These are phyloP conservation scores for Hypena proboscidalis DNA, from an alignment of 2,888 invertebrate genomes.

Conservation along the genomic window DNA sequence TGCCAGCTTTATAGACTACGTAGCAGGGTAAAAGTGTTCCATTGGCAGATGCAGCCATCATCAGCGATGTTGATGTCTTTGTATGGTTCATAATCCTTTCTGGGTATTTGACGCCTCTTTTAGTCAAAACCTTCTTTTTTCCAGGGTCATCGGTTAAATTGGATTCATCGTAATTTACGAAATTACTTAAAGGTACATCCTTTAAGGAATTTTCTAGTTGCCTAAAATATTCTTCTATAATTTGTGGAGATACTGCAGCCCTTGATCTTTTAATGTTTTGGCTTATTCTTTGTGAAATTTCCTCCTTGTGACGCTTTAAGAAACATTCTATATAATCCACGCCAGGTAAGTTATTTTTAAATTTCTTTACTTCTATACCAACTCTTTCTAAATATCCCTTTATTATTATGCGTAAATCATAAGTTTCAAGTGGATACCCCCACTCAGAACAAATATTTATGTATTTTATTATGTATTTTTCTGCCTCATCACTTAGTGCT, in stretches of 20 bases:
- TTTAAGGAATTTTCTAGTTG: slow-evolving; percentile 24
- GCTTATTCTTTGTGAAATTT: slow-evolving; percentile 25
- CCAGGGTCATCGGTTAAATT: slow-evolving; percentile 36
- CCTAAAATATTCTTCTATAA: slow-evolving; percentile 28
- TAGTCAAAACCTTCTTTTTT: slow-evolving; percentile 37
- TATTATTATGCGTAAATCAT: slow-evolving; percentile 27
- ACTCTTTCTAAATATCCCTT: slow-evolving; percentile 33
- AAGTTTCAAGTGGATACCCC: slow-evolving; percentile 35
- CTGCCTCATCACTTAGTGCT: slow-evolving; percentile 9
- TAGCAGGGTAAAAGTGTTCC: slow-evolving; percentile 59
- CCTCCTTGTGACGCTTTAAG: slow-evolving; percentile 29
- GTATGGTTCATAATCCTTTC: slow-evolving; percentile 53
- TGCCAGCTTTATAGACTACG: slow-evolving; percentile 62
- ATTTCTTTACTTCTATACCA: slow-evolving; percentile 20
- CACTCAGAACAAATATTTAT: slow-evolving; percentile 36
- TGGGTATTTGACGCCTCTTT: slow-evolving; percentile 54
- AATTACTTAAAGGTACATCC: slow-evolving; percentile 23
- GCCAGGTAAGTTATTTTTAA: slow-evolving; percentile 39
- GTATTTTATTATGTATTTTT: slow-evolving; percentile 11
- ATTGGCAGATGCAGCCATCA: slow-evolving; percentile 59
- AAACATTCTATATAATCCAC: slow-evolving; percentile 29
- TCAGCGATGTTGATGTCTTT: slow-evolving; percentile 54
- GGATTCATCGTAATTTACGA: slow-evolving; percentile 37
- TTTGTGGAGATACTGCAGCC: slow-evolving; percentile 27
- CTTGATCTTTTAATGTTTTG: slow-evolving; percentile 36